phyloP scores from a whole-genome alignment of 2,888 invertebrate species.

The Liopterus haemorrhoidalis region DNA sequence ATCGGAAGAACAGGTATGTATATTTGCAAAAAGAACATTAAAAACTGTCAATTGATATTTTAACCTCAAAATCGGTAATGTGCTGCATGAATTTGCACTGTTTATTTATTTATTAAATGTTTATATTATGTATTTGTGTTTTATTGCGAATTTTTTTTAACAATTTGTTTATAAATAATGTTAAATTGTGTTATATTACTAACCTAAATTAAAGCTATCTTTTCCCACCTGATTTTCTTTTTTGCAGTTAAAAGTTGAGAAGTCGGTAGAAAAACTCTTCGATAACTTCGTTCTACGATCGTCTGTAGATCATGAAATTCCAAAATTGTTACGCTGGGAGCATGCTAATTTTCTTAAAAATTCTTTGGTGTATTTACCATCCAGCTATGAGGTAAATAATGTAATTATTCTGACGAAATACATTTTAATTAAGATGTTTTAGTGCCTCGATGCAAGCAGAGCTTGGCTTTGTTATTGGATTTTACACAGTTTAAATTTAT shows the following conservation, averaged over 20 bases:
- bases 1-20: constrained; percentile 55
- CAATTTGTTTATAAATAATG: too few relatives aligned
- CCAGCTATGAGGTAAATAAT: constrained; percentile 58
- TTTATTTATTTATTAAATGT: too few relatives aligned
- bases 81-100: too few relatives aligned
- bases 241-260: constrained; percentile 54
- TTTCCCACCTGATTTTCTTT: constrained; percentile 24
- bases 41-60: constrained; percentile 33
- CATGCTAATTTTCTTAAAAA: constrained; percentile 63
- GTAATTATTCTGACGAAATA: constrained; percentile 29
- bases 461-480: constrained; percentile 99
- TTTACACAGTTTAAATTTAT: constrained; percentile 77
- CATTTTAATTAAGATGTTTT: constrained; percentile 13
- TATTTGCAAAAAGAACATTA: constrained; percentile 12
- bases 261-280: constrained; percentile 50
- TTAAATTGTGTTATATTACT: too few relatives aligned
- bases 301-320: constrained; percentile 52
- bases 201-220: too few relatives aligned
- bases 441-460: constrained; percentile 87
- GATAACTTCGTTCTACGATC: constrained; percentile 48
- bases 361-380: constrained; percentile 61
- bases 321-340: constrained; percentile 55
- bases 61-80: constrained; percentile 3
- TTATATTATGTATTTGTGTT: too few relatives aligned
- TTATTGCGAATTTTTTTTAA: too few relatives aligned